phyloP scores from a whole-genome alignment of 64 coral and sea anemone species.

The Trachythela sp. region DNA sequence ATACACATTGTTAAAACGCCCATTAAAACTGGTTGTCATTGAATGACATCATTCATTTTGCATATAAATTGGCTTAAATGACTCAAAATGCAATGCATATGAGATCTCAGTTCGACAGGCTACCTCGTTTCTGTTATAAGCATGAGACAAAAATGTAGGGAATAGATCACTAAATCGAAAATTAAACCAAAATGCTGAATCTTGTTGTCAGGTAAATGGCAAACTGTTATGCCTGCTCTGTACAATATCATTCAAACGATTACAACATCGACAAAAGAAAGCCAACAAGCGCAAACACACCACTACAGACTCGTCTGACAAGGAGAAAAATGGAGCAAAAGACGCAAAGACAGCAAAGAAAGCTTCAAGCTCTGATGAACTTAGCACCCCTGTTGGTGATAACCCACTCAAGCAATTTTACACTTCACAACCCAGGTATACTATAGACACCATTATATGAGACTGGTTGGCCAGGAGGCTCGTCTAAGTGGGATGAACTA shows the following conservation, averaged over 20 bases:
- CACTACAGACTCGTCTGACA: neutral
- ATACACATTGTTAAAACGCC: no score
- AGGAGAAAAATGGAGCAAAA: conserved; percentile 7
- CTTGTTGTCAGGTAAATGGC: conserved; percentile 61
- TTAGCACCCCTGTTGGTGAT: neutral
- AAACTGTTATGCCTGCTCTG: conserved; percentile 79
- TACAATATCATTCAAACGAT: conserved; percentile 80
- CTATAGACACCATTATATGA: neutral
- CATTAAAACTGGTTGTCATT: no score
- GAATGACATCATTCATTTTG: no score
- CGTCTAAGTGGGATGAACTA: no score
- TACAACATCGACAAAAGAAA: conserved; percentile 78
- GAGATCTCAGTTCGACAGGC: no score
- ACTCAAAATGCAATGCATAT: no score
- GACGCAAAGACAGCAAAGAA: neutral
- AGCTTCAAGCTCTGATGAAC: neutral
- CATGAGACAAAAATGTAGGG: no score
- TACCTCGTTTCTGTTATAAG: no score
- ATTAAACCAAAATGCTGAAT: neutral
- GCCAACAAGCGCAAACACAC: conserved; percentile 20
- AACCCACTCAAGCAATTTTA: conserved; percentile 17
- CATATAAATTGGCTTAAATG: no score
- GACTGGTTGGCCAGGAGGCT: no score
- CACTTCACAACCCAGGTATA: neutral
- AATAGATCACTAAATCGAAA: no score